Conservation (phyloP, 2,888 invertebrate genomes). For the Stenolophus ochropezus region DNA sequence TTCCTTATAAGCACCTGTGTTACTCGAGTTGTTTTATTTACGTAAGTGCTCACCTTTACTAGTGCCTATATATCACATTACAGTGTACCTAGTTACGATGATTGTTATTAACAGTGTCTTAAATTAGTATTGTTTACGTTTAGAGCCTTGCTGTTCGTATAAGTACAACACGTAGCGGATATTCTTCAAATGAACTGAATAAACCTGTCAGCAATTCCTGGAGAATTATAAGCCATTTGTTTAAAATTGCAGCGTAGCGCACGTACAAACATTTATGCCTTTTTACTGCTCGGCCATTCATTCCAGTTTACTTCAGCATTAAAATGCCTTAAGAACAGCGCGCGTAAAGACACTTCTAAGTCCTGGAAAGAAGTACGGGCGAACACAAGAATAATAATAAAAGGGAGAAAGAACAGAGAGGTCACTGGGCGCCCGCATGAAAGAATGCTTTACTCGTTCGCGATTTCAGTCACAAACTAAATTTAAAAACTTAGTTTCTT, state of each 20-base stretch:
- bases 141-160: no score
- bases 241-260: constrained; percentile 38
- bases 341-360: constrained; percentile 51
- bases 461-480: constrained; percentile 67
- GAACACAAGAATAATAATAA: constrained; percentile 51
- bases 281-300: constrained; percentile 29
- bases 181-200: constrained; percentile 26
- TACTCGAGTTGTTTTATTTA: no score
- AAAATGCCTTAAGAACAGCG: constrained; percentile 43
- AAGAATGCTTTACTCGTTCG: constrained; percentile 51
- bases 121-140: neutral
- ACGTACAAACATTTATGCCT: constrained; percentile 46
- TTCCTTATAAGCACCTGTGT: no score
- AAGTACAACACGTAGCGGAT: neutral
- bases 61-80: no score
- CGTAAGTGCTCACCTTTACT: no score
- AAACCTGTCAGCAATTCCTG: constrained; percentile 17
- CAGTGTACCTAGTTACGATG: no score
- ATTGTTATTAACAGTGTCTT: no score
- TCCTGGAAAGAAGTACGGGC: constrained; percentile 34
- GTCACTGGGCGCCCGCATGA: constrained; percentile 50
- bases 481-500: constrained; percentile 70
- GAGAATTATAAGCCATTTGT: constrained; percentile 40
- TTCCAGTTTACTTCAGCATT: constrained; percentile 50
- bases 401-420: constrained; percentile 17